Base-by-base conservation (phyloP, 2,888 invertebrate species). In the Meiosimyza platycephala region DNA sequence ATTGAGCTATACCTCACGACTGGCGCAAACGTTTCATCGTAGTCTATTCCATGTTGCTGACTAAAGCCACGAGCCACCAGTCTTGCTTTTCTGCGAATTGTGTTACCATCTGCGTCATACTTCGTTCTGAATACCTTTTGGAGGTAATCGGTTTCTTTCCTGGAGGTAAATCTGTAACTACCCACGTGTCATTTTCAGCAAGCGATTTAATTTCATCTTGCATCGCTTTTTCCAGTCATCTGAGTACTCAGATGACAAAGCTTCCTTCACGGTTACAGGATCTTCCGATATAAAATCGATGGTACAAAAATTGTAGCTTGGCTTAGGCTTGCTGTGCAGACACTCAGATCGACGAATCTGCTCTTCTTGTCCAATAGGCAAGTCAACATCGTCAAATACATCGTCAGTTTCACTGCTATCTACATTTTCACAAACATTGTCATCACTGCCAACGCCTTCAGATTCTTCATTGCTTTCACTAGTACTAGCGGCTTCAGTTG, bases 71-170 rank as follows among this genome's bases (percentile, higher is more conserved):
- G 72, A 0, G 71, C 62, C 1, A 75, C 75, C 55, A 76, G 60
- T 48, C 74, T 75, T 7, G 76, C 75, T 50, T 76, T 76, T 12
- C 64, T 18, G 28, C 74, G 71, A 60, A 75, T 48, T 12, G 59
- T 60, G 13, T 73, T 28, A 12, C 72, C 72, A 18, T 73, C 33
- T 54, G 68, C 33, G 54, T 71, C 48, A 51, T 62, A 63, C 63
- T 75, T 74, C 1, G 70, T 75, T 70, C 74, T 76, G 48, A 75
- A 72, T 15, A 73, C 72, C 71, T 67, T 57, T 73, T 74, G 6
- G 66, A 72, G 18, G 48, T 63, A n/a, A 75, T 73, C n/a, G 70
- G 55, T 22, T 73, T 73, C 50, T 72, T 75, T 12, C 52, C 60
- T 62, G 47, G 5, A 1, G 69, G 67, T 57, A 74, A 70, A 11